Evolutionary conservation across 30 jellyfish, hydroid and myxozoan genomes (phyloP).

Genomic region (Pseudorhiza aurosa): DNA sequence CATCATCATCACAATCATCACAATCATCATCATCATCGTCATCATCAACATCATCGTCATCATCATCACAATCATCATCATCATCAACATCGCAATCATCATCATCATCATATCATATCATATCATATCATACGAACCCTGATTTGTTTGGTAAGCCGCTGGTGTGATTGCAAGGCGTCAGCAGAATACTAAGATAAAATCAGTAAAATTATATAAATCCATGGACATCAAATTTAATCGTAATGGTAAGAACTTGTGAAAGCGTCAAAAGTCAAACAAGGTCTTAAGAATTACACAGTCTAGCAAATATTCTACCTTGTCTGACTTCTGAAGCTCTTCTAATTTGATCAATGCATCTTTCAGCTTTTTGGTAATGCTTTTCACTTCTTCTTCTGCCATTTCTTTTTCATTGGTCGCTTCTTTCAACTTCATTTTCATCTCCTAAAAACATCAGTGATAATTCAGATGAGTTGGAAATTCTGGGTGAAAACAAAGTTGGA

Average conservation of each 20-base stretch:
- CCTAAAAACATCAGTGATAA: too few relatives aligned
- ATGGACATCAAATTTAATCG: too few relatives aligned
- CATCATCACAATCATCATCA: too few relatives aligned
- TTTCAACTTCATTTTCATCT: conserved; percentile 38
- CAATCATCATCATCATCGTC: too few relatives aligned
- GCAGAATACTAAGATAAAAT: conserved; percentile 33
- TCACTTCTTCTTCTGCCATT: conserved; percentile 55
- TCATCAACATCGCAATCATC: too few relatives aligned
- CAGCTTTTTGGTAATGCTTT: conserved; percentile 28
- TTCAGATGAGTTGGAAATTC: not conserved
- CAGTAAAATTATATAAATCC: too few relatives aligned
- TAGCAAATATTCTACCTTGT: too few relatives aligned
- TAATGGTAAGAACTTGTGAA: not conserved
- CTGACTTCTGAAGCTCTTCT: conserved; percentile 39
- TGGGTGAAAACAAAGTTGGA: too few relatives aligned
- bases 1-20: too few relatives aligned
- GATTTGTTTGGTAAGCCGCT: conserved; percentile 47
- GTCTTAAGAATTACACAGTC: too few relatives aligned
- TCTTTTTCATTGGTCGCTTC: conserved; percentile 52
- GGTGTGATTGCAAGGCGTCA: conserved; percentile 59
- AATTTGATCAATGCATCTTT: conserved; percentile 29
- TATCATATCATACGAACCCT: conserved; percentile 53
- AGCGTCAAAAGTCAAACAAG: not conserved
- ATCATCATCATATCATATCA: too few relatives aligned
- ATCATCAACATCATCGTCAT: too few relatives aligned